Evolutionary conservation across 2,113 vertebrate species (phyloP).

Genomic region (Peromyscus maniculatus): DNA sequence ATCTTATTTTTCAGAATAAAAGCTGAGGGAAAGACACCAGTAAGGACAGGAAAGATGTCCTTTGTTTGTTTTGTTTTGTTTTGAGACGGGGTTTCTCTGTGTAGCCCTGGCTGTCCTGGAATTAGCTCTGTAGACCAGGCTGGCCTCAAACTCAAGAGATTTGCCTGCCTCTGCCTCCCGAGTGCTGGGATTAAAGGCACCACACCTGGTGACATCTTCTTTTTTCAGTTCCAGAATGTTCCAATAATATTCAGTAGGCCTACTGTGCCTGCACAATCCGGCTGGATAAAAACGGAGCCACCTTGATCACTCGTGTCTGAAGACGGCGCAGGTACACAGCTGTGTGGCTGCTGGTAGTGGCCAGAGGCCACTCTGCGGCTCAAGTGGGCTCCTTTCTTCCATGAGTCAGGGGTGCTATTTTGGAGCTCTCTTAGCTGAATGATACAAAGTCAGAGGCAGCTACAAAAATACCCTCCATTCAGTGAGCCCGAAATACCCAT

Average conservation of each 20-base stretch:
- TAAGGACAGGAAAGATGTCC: background rate
- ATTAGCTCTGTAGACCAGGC: background rate
- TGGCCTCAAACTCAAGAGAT: background rate
- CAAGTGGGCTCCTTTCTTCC: background rate
- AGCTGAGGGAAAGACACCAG: background rate
- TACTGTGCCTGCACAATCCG: background rate
- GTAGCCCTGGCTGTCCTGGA: background rate
- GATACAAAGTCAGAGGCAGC: background rate
- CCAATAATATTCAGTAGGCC: background rate
- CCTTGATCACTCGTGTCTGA: accelerated
- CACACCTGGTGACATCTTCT: too few relatives aligned
- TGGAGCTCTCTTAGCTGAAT: background rate
- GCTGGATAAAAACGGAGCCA: background rate
- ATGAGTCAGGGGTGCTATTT: background rate
- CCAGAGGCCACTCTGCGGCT: background rate
- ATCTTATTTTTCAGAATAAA: constrained; percentile 37
- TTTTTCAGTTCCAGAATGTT: background rate
- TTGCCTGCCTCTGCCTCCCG: background rate
- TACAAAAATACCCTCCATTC: background rate
- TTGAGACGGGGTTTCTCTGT: background rate
- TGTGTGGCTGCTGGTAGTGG: background rate
- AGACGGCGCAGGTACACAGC: accelerated
- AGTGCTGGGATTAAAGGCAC: background rate
- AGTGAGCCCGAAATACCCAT: background rate
- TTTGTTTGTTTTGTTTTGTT: background rate